Evolutionary conservation across 2,888 invertebrate species (phyloP).

Genomic region (Rhynchonema sp.): DNA sequence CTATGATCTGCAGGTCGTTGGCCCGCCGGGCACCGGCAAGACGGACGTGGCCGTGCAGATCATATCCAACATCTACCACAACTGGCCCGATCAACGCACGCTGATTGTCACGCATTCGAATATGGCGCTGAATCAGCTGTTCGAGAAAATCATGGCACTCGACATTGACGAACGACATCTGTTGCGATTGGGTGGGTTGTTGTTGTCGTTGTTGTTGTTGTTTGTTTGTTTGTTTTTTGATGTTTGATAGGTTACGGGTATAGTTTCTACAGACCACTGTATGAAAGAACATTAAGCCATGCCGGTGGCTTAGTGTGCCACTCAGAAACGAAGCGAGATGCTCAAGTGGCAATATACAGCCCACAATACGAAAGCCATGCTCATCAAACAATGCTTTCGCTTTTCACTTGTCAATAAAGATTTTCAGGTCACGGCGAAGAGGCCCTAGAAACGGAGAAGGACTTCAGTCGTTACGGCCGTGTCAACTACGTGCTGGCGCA

Average conservation of each 20-base stretch:
- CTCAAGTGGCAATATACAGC: no score
- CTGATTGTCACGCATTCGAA: slow-evolving; percentile 97
- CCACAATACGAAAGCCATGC: no score
- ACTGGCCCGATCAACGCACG: slow-evolving; percentile 92
- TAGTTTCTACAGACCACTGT: no score
- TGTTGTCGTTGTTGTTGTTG: no score
- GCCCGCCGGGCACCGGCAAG: slow-evolving; percentile 78
- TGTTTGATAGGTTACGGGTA: no score
- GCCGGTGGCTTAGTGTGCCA: no score
- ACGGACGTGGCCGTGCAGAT: slow-evolving; percentile 99
- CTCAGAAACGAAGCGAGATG: no score
- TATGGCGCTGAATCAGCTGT: slow-evolving; percentile 93
- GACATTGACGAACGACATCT: slow-evolving; percentile 95
- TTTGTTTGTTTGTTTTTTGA: no score
- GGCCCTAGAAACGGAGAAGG: slow-evolving; percentile 91
- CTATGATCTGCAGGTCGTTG: slow-evolving; percentile 47
- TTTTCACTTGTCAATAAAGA: neutral
- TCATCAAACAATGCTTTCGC: neutral
- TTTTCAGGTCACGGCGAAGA: slow-evolving; percentile 73
- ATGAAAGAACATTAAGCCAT: no score
- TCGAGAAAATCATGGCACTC: slow-evolving; percentile 91
- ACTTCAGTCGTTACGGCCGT: slow-evolving; percentile 91
- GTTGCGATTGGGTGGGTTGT: slow-evolving; percentile 52
- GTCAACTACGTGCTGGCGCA: slow-evolving; percentile 93
- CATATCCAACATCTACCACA: slow-evolving; percentile 95